A percentile compares a stretch with the other conserved stretches of the same genome.
These are phyloP conservation scores for Coracias cyanogaster DNA, from an alignment of 2,797 vertebrate genomes.

Conservation along the genomic window DNA sequence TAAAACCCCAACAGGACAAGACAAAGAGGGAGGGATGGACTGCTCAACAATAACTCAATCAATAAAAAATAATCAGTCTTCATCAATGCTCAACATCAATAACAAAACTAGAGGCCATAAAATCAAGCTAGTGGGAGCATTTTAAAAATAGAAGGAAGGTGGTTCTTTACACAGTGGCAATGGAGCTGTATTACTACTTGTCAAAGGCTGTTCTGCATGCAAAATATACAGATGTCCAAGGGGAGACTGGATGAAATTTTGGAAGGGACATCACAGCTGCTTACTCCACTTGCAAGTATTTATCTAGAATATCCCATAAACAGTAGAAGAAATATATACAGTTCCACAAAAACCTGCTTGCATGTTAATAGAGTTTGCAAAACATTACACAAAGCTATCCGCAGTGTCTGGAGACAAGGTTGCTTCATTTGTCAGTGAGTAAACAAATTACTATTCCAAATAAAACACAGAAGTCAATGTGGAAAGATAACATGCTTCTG, in stretches of 20 bases:
- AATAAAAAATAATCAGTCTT: neutral
- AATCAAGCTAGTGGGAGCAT: neutral
- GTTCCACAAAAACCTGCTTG: neutral
- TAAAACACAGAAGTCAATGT: neutral
- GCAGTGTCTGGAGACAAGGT: neutral
- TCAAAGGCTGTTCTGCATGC: neutral
- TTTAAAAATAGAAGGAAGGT: neutral
- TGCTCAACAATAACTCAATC: neutral
- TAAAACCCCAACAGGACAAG: neutral
- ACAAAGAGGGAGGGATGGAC: neutral
- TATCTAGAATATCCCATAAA: neutral
- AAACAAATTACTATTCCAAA: neutral
- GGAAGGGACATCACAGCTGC: neutral
- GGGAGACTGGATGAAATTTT: neutral
- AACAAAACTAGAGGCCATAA: neutral
- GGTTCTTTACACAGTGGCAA: neutral
- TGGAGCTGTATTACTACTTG: neutral
- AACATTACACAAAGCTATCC: neutral
- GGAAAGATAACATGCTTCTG: neutral
- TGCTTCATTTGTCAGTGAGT: neutral
- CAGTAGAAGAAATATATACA: neutral
- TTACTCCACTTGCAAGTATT: neutral
- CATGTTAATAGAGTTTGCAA: neutral
- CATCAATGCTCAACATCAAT: neutral
- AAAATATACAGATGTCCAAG: neutral